Evolutionary conservation across 2,113 vertebrate genomes (phyloP).

Genomic region (Felis catus): DNA sequence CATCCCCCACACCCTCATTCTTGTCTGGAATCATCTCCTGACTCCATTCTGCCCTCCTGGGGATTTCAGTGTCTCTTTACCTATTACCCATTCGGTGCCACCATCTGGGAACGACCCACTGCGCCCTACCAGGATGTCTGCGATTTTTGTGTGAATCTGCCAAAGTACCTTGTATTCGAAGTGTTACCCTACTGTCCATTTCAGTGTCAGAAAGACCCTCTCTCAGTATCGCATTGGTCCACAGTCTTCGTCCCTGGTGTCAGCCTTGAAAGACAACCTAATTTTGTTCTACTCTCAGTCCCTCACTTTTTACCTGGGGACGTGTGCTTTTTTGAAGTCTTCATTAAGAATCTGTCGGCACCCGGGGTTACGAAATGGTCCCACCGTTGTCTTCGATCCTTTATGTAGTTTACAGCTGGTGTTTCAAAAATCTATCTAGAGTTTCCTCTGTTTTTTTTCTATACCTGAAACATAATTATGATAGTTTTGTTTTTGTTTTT

Average conservation of each 20-base stretch:
- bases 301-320: neutral
- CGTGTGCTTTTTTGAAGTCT: neutral
- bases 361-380: neutral
- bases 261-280: neutral
- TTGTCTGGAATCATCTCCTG: fast-evolving
- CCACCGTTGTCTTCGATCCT: neutral
- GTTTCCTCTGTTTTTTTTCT: neutral
- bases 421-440: neutral
- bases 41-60: fast-evolving
- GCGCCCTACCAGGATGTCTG: fast-evolving
- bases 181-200: fast-evolving
- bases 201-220: too few species aligned
- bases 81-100: fast-evolving
- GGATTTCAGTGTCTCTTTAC: fast-evolving
- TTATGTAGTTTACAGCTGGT: neutral
- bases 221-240: fast-evolving
- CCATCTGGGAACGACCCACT: neutral
- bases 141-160: neutral
- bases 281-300: neutral
- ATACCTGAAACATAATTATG: fast-evolving
- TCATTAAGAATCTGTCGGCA: neutral
- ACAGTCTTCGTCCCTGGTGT: neutral
- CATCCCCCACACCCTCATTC: fast-evolving
- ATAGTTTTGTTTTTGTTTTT: too few species aligned
- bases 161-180: fast-evolving